Evolutionary conservation across 2,797 vertebrate genomes (phyloP).

Genomic region (Allenopithecus nigroviridis): DNA sequence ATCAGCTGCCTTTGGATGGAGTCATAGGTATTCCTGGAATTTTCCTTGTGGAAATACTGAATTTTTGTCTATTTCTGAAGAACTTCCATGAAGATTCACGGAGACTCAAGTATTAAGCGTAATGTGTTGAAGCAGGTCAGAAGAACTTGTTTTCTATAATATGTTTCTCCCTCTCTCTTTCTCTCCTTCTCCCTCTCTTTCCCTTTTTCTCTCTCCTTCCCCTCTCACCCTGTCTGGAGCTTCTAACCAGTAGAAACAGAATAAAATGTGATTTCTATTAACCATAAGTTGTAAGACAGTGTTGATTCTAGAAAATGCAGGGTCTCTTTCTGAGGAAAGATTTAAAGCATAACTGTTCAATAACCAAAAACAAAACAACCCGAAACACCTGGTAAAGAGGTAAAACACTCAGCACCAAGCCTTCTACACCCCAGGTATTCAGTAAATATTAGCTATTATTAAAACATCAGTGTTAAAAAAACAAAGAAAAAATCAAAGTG

Average conservation of each 20-base stretch:
- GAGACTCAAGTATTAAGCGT: background rate
- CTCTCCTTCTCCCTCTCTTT: background rate
- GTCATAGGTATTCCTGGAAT: background rate
- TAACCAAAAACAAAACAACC: background rate
- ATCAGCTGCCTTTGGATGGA: background rate
- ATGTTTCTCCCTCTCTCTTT: background rate
- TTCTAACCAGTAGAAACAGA: slow-evolving; percentile 29
- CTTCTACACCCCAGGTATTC: background rate
- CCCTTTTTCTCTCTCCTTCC: background rate
- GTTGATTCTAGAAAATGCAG: slow-evolving; percentile 13
- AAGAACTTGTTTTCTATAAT: background rate
- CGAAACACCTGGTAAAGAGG: background rate
- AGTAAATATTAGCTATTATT: background rate
- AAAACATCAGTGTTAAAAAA: background rate
- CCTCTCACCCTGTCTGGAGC: background rate
- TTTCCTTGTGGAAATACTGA: slow-evolving; percentile 31
- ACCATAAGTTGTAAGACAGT: slow-evolving; percentile 24
- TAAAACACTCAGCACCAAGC: background rate
- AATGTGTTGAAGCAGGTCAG: background rate
- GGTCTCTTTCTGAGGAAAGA: background rate
- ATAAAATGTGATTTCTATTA: background rate
- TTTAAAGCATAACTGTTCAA: background rate
- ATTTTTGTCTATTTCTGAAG: slow-evolving; percentile 5
- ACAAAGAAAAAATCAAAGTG: background rate
- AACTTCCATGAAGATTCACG: background rate